Conservation (phyloP, 2,797 vertebrate genomes). For the Etheostoma nigrum region DNA sequence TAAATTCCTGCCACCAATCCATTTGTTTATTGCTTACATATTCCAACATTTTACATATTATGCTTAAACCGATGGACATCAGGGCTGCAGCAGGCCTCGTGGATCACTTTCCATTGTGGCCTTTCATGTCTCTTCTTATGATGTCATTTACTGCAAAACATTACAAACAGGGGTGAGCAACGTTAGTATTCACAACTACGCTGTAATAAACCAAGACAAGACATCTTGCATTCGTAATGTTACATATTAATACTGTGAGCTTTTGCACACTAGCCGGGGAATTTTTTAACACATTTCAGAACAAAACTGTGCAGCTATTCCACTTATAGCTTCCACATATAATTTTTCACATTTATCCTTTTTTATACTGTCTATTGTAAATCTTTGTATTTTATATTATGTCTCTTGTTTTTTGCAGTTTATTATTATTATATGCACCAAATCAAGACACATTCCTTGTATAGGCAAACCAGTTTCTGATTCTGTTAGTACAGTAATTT, state of each 20-base stretch:
- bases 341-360: not conserved
- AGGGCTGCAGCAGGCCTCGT: slow-evolving; percentile 76
- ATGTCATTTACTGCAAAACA: slow-evolving; percentile 94
- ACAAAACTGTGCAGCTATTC: not conserved
- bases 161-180: slow-evolving; percentile 9
- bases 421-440: not conserved
- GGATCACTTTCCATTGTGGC: slow-evolving; percentile 84
- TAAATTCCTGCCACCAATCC: slow-evolving; percentile 4
- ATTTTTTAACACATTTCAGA: not conserved
- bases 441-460: not conserved
- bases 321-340: not conserved
- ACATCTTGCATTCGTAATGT: too few relatives aligned
- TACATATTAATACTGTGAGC: too few relatives aligned
- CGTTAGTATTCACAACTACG: not conserved
- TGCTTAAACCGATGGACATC: slow-evolving; percentile 5
- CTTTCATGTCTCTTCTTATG: slow-evolving; percentile 95
- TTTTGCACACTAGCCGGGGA: too few relatives aligned
- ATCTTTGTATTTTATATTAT: not conserved
- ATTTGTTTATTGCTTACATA: not conserved
- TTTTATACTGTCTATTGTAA: not conserved
- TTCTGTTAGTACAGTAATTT: not conserved
- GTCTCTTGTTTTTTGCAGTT: not conserved
- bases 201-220: not conserved
- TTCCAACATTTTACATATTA: slow-evolving; percentile 18
- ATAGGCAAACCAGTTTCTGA: not conserved